These are phyloP conservation scores for Ichneumoninae sp. DNA, from an alignment of 2,888 invertebrate species.

Conservation along the genomic window DNA sequence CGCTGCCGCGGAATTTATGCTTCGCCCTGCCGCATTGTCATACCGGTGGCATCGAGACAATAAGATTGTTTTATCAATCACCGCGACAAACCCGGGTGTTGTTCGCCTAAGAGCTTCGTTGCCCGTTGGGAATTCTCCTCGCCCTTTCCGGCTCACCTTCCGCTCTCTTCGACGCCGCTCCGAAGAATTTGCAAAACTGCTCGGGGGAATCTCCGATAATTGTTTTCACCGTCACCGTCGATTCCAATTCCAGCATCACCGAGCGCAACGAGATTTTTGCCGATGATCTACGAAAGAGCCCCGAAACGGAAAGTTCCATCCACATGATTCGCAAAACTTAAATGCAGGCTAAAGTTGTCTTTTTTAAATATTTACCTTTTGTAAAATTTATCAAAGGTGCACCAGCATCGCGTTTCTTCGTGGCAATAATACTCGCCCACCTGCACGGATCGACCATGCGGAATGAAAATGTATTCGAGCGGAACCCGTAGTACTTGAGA, in stretches of 20 bases:
- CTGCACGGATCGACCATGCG: background rate
- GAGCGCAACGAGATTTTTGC: background rate
- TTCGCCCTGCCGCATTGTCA: background rate
- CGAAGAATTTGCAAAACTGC: background rate
- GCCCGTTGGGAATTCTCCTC: background rate
- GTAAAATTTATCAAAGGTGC: background rate
- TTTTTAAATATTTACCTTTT: background rate
- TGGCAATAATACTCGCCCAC: constrained; percentile 15
- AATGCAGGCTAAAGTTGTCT: background rate
- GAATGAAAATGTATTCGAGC: constrained; percentile 30
- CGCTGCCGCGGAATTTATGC: constrained; percentile 21
- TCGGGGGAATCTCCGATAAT: background rate
- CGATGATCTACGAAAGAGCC: background rate
- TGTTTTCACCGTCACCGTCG: background rate
- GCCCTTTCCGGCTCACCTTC: background rate
- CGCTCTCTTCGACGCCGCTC: background rate
- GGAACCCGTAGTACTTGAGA: constrained; percentile 17
- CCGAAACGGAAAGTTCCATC: background rate
- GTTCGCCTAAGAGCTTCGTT: constrained; percentile 9
- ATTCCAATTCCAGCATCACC: background rate
- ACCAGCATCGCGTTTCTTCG: background rate
- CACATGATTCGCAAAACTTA: background rate
- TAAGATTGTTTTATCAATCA: constrained; percentile 46
- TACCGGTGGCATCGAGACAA: constrained; percentile 25
- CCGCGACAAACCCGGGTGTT: constrained; percentile 5